Percentiles rank a stretch among this genome's conserved stretches.
phyloP scores from a whole-genome alignment of 2,888 invertebrate species.

The Cerceris rybyensis region DNA sequence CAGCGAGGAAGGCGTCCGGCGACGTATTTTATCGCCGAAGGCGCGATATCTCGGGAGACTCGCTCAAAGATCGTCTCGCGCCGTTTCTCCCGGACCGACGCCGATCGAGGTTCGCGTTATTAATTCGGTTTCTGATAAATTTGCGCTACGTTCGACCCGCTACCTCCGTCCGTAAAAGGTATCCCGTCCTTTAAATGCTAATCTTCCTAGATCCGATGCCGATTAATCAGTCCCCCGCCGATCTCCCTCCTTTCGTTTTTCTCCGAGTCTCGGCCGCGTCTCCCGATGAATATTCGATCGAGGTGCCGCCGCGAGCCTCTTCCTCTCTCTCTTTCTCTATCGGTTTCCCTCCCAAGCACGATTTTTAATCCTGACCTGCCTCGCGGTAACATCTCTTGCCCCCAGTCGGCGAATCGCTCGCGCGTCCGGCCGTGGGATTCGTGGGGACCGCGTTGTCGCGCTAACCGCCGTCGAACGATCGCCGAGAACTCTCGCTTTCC shows the following conservation, averaged over 20 bases:
- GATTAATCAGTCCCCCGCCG: constrained; percentile 55
- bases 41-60: too few species aligned
- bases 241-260: constrained; percentile 6
- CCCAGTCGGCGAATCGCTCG: background rate
- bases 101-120: constrained; percentile 58
- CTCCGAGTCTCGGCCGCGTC: background rate
- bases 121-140: constrained; percentile 66
- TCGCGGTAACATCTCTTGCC: background rate
- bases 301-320: background rate
- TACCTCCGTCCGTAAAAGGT: constrained; percentile 46
- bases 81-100: constrained; percentile 37
- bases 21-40: too few species aligned
- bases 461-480: too few species aligned
- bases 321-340: background rate
- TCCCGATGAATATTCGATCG: constrained; percentile 20
- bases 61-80: too few species aligned
- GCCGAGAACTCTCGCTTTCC: too few species aligned
- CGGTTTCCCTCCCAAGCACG: background rate
- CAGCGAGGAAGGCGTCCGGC: too few species aligned
- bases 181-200: constrained; percentile 68
- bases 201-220: constrained; percentile 58
- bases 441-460: too few species aligned
- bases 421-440: too few species aligned
- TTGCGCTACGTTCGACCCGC: constrained; percentile 51
- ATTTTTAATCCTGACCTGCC: too few species aligned